Percentiles rank a stretch among this genome's conserved stretches.
phyloP scores from a whole-genome alignment of 2,888 invertebrate genomes.

The Gisinianus flammeolus region DNA sequence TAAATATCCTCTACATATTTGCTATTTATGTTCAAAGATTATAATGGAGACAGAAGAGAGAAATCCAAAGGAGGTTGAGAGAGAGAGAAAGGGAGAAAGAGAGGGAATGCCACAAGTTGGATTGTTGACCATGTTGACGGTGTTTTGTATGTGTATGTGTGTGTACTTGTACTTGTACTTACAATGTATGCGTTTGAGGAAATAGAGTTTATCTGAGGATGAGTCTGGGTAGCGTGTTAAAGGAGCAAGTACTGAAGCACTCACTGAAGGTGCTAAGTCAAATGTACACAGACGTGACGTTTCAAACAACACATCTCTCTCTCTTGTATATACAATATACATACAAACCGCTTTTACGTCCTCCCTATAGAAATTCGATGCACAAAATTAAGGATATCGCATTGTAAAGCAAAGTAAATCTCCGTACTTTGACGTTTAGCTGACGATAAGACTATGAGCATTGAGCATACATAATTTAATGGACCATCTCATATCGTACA shows the following conservation, averaged over 20 bases:
- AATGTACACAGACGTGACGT: constrained; percentile 37
- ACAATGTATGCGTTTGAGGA: background rate
- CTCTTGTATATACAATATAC: background rate
- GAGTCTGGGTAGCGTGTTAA: constrained; percentile 12
- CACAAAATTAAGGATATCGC: background rate
- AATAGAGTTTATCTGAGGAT: background rate
- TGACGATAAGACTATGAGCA: no score
- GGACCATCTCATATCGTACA: no score
- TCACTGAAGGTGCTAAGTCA: constrained; percentile 44
- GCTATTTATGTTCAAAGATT: no score
- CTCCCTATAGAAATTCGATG: no score
- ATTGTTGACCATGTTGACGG: constrained; percentile 31
- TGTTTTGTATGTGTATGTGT: background rate
- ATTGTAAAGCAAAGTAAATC: background rate
- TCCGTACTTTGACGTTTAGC: no score
- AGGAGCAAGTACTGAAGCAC: constrained; percentile 33
- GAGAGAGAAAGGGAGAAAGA: background rate
- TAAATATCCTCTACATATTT: no score
- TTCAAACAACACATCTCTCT: constrained; percentile 30
- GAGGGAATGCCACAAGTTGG: constrained; percentile 21
- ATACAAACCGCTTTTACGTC: no score
- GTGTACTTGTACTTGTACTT: background rate
- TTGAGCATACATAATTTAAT: no score
- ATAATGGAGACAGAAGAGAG: no score
- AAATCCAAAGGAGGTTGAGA: no score